A percentile compares a stretch with the other conserved stretches of the same genome.
These are phyloP conservation scores for Lates japonicus DNA, from an alignment of 2,797 vertebrate species.

Conservation along the genomic window DNA sequence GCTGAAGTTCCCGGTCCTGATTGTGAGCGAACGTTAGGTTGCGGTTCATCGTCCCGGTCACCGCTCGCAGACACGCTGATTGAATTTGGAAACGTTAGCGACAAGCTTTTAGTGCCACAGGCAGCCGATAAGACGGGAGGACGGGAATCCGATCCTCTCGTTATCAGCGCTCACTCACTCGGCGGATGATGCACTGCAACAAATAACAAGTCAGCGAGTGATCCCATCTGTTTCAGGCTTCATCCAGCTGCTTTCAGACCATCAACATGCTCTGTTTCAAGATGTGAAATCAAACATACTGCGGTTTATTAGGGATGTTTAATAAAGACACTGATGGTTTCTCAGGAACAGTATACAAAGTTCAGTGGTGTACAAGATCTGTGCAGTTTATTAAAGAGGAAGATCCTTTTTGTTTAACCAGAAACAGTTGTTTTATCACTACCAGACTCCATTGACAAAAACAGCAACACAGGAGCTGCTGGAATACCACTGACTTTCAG, in stretches of 20 bases:
- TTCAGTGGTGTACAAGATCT: too few relatives aligned
- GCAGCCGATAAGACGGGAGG: background rate
- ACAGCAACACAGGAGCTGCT: too few relatives aligned
- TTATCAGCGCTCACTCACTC: constrained; percentile 19
- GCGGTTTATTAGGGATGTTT: too few relatives aligned
- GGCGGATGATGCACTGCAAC: constrained; percentile 4
- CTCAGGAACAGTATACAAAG: too few relatives aligned
- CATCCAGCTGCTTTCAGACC: background rate
- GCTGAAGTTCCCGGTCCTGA: background rate
- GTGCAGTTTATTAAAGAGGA: too few relatives aligned
- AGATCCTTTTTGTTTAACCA: too few relatives aligned
- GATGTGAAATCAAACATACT: background rate
- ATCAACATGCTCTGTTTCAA: background rate
- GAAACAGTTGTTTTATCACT: too few relatives aligned
- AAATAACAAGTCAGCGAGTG: background rate
- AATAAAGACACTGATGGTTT: too few relatives aligned
- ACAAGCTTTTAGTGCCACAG: constrained; percentile 21
- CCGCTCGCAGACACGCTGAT: constrained; percentile 15
- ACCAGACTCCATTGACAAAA: too few relatives aligned
- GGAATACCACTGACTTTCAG: too few relatives aligned
- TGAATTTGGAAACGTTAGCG: constrained; percentile 20
- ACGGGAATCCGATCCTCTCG: constrained; percentile 25
- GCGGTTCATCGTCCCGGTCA: background rate
- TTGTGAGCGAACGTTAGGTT: constrained; percentile 26
- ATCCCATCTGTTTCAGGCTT: background rate